A percentile compares a stretch with the other conserved stretches of the same genome.
These are phyloP conservation scores for Anseranas semipalmata DNA, from an alignment of 2,113 vertebrate genomes.

Conservation along the genomic window DNA sequence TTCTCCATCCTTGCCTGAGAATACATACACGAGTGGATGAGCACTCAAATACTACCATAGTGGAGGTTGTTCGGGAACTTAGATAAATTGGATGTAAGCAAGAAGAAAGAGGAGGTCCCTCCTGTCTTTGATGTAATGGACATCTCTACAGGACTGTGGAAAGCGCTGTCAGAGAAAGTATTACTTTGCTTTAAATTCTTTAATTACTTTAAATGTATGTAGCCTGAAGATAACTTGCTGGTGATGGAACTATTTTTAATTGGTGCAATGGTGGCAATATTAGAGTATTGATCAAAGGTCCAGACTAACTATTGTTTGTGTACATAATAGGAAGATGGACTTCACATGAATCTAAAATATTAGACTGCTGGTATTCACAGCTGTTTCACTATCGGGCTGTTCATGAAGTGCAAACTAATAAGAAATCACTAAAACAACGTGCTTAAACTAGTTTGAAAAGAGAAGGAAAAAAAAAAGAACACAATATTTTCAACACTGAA, in stretches of 20 bases:
- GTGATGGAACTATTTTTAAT: not conserved
- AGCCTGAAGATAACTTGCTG: not conserved
- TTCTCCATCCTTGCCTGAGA: not conserved
- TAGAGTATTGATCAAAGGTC: not conserved
- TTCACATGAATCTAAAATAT: not conserved
- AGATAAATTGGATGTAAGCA: not conserved
- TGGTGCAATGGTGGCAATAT: not conserved
- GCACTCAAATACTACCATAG: not conserved
- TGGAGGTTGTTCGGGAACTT: not conserved
- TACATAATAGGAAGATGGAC: not conserved
- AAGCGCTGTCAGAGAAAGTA: not conserved
- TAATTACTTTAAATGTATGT: not conserved
- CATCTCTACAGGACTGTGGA: not conserved
- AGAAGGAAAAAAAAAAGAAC: accelerated
- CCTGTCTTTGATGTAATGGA: not conserved
- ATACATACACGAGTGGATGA: not conserved
- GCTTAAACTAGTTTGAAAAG: not conserved
- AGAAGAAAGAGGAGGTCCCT: not conserved
- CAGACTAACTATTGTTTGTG: not conserved
- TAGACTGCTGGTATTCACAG: not conserved
- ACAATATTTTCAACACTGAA: not conserved
- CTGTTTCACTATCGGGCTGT: not conserved
- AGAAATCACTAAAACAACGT: not conserved
- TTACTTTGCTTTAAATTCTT: not conserved
- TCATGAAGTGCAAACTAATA: not conserved